Evolutionary conservation across 1,140 invertebrate species (phyloP).

Genomic region (Calephelis nemesis): DNA sequence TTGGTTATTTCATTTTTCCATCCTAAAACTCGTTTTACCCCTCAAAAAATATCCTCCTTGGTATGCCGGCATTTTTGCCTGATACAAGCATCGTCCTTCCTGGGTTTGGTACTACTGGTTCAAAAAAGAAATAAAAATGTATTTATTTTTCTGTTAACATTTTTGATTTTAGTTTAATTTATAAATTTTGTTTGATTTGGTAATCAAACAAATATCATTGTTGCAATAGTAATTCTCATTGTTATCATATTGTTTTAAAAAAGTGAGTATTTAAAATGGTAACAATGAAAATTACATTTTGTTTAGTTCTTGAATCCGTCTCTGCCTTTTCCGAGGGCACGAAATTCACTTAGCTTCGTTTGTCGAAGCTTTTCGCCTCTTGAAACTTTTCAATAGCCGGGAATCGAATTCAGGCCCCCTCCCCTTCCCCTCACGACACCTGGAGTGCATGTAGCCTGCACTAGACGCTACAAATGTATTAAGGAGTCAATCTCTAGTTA

Average conservation of each 20-base stretch:
- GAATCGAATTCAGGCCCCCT: constrained; percentile 66
- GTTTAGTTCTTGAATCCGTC: constrained; percentile 30
- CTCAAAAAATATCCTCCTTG: too few species aligned
- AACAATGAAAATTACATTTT: constrained; percentile 9
- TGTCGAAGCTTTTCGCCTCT: constrained; percentile 78
- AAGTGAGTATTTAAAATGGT: neutral
- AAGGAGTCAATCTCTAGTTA: constrained; percentile 14
- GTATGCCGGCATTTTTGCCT: too few species aligned
- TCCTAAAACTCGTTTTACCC: too few species aligned
- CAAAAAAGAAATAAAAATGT: too few species aligned
- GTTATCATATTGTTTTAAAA: too few species aligned
- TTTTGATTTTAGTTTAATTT: too few species aligned
- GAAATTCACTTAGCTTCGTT: constrained; percentile 78
- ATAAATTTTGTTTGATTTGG: too few species aligned
- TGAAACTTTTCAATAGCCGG: constrained; percentile 77
- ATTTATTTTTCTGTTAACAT: too few species aligned
- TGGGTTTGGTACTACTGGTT: too few species aligned
- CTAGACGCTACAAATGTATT: constrained; percentile 15
- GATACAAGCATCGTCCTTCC: too few species aligned
- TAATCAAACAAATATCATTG: neutral
- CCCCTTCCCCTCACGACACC: constrained; percentile 27
- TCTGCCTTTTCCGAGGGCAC: constrained; percentile 62
- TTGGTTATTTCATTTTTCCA: too few species aligned
- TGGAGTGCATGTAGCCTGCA: constrained; percentile 26
- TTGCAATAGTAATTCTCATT: neutral